Evolutionary conservation across 2,113 vertebrate species (phyloP).

Genomic region (Tychaedon coryphoeus): DNA sequence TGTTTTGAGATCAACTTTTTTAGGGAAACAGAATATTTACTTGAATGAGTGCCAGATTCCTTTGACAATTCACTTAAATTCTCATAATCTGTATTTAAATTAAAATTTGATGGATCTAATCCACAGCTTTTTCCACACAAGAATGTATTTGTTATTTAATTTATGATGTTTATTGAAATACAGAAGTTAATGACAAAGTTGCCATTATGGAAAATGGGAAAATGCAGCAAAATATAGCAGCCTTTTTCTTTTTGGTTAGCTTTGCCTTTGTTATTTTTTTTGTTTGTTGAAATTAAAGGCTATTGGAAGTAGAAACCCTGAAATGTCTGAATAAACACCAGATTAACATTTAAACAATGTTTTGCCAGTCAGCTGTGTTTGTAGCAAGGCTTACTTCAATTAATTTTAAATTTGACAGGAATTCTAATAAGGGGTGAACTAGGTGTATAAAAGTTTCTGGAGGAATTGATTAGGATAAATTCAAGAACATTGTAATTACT

Average conservation of each 20-base stretch:
- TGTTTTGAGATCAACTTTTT: constrained; percentile 7
- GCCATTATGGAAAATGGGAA: neutral
- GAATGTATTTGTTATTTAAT: neutral
- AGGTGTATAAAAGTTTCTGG: constrained; percentile 22
- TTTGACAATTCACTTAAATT: neutral
- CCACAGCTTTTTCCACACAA: neutral
- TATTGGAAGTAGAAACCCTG: neutral
- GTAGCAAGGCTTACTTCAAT: constrained; percentile 38
- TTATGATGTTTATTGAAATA: neutral
- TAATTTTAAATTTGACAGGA: constrained; percentile 55
- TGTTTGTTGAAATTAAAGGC: constrained; percentile 11
- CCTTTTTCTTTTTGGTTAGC: fast-evolving
- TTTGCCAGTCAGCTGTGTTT: constrained; percentile 30
- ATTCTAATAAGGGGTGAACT: constrained; percentile 26
- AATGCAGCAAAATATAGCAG: neutral
- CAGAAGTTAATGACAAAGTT: neutral
- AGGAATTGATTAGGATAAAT: constrained; percentile 33
- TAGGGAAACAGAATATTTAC: constrained; percentile 7
- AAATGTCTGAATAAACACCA: constrained; percentile 55
- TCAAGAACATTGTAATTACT: neutral
- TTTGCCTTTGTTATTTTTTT: fast-evolving
- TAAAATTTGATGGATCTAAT: neutral
- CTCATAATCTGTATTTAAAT: neutral
- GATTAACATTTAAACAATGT: constrained; percentile 65
- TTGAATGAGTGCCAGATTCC: neutral